Evolutionary conservation across 2,888 invertebrate species (phyloP), one percentile per base, ranked within the genome.

Genomic region (Mythimna pallens): DNA sequence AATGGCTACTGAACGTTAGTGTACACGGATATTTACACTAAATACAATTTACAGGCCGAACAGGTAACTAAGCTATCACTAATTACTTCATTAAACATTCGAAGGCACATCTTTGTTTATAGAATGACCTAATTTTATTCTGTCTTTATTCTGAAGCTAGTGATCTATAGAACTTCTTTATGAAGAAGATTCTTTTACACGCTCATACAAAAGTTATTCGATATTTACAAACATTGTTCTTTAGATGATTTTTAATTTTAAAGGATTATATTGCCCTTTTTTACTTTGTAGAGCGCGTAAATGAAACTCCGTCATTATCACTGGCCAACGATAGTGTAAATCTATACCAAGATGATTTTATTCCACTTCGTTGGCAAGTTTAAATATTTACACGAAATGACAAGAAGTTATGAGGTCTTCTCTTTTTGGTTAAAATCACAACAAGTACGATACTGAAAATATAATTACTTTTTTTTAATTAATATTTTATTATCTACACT

Each of bases 371-470:
- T 78, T 72, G 70, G 68, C 70, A 76, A 78, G 61, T 81, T 87
- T 89, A 90, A 88, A 87, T 93, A 93, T 93, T 92, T 92, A 93
- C 92, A 93, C 88, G 91, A 90, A 90, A 91, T 92, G 90, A 91
- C 89, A 90, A 91, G 90, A 90, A 91, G 81, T 88, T 88, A 89
- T 89, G 93, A 92, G 91, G 92, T 93, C 89, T 89, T 92, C 89
- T 92, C 89, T 94, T 95, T 95, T 95, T 95, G 95, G 95, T 95
- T 95, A 91, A 93, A 94, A 96, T 96, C 95, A 96, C 96, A 95
- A 94, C 91, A 92, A 93, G 91, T 93, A 93, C 91, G 89, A 91
- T 94, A 94, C 85, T 92, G 93, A 93, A 94, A 94, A 94, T 93
- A 93, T 93, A 92, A 91, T 89, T 87, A 89, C 85, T 88, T 89